A percentile compares a stretch with the other conserved stretches of the same genome.
Conservation (phyloP, 2,113 vertebrate species). For the Xiphophorus hellerii region DNA sequence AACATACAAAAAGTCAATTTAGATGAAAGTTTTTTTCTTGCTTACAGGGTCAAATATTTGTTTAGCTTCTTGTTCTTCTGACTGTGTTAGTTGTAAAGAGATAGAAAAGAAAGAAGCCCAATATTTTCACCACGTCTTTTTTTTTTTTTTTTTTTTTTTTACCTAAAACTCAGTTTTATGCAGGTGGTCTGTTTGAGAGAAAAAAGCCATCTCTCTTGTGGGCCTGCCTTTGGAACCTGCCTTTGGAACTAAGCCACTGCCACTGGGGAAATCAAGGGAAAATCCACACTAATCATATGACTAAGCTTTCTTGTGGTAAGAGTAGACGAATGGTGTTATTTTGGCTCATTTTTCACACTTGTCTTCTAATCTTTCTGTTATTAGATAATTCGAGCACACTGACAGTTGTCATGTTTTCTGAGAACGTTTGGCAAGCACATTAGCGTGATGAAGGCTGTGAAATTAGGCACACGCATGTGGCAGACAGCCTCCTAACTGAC, state of each 20-base stretch:
- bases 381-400: constrained; percentile 39
- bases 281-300: constrained; percentile 65
- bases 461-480: constrained; percentile 38
- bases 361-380: constrained; percentile 33
- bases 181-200: constrained; percentile 46
- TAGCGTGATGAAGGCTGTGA: constrained; percentile 52
- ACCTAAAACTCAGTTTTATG: constrained; percentile 25
- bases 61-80: constrained; percentile 6
- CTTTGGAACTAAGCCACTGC: constrained; percentile 59
- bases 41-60: constrained; percentile 46
- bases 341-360: constrained; percentile 64
- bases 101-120: constrained; percentile 3
- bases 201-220: constrained; percentile 33
- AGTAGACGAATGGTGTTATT: constrained; percentile 69
- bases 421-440: constrained; percentile 27
- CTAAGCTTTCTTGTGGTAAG: constrained; percentile 60
- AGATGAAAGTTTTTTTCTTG: constrained; percentile 22
- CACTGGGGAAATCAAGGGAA: constrained; percentile 59
- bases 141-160: constrained; percentile 16
- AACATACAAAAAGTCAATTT: constrained; percentile 58
- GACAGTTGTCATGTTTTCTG: constrained; percentile 48
- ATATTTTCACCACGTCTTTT: background rate
- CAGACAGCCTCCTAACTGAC: constrained; percentile 24
- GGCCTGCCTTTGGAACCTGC: constrained; percentile 12
- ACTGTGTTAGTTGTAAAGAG: background rate